Percentiles rank a stretch among this genome's conserved stretches.
Conservation (phyloP, 2,888 invertebrate genomes). For the Chaitophorus viminalis region DNA sequence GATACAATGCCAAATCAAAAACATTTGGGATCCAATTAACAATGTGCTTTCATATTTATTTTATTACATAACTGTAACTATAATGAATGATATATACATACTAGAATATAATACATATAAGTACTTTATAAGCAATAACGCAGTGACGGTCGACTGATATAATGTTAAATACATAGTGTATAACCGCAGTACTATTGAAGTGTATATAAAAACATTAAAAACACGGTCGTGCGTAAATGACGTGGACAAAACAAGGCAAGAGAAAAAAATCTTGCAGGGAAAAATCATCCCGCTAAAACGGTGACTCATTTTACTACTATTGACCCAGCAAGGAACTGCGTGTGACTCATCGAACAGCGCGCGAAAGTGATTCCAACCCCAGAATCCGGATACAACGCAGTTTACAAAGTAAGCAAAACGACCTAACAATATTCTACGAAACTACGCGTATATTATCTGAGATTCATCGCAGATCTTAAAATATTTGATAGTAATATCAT, state of each 20-base stretch:
- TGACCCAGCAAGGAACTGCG: neutral
- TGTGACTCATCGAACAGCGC: conserved; percentile 20
- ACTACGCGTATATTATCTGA: too few relatives aligned
- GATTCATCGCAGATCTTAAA: too few relatives aligned
- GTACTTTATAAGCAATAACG: too few relatives aligned
- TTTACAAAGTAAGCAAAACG: neutral
- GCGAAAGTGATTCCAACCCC: conserved; percentile 41
- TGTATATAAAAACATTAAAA: too few relatives aligned
- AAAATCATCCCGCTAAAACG: conserved; percentile 12
- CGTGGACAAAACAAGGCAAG: neutral
- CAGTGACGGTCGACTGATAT: too few relatives aligned
- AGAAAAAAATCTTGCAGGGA: neutral
- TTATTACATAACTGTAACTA: neutral
- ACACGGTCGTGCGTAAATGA: neutral
- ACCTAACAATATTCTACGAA: neutral
- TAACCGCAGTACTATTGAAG: too few relatives aligned
- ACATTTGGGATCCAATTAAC: conserved; percentile 5
- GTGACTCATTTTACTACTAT: conserved; percentile 15
- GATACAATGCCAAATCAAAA: neutral
- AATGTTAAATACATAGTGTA: too few relatives aligned
- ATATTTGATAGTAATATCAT: too few relatives aligned
- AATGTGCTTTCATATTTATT: conserved; percentile 23
- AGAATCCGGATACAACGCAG: neutral
- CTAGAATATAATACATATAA: too few relatives aligned
- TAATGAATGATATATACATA: neutral